Percentiles rank a stretch among this genome's conserved stretches.
Evolutionary conservation across 1,140 invertebrate species (phyloP).

Genomic region (Cyclina sinensis): DNA sequence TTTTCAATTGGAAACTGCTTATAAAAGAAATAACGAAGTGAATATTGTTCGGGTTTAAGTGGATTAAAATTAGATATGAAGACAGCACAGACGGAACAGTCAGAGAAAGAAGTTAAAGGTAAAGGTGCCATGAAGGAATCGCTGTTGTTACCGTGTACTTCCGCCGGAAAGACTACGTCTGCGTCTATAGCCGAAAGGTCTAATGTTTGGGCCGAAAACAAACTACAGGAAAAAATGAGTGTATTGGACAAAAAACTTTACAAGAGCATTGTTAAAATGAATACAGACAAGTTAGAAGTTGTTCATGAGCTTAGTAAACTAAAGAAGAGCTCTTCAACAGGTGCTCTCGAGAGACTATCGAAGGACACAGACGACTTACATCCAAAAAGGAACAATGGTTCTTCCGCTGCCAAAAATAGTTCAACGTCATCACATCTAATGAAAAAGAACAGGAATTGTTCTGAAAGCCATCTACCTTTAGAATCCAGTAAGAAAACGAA

Average conservation of each 20-base stretch:
- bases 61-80: neutral
- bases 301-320: conserved; percentile 50
- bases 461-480: neutral
- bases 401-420: neutral
- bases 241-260: conserved; percentile 50
- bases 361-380: neutral
- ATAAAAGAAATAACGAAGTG: neutral
- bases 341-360: conserved; percentile 28
- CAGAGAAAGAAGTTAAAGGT: neutral
- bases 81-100: neutral
- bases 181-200: conserved; percentile 45
- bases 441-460: neutral
- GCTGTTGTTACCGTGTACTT: conserved; percentile 35
- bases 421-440: neutral
- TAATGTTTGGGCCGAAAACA: conserved; percentile 51
- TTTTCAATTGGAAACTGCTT: too few relatives aligned
- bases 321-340: conserved; percentile 58
- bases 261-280: conserved; percentile 52
- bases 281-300: conserved; percentile 51
- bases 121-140: conserved; percentile 44
- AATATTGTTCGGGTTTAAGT: neutral
- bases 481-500: neutral
- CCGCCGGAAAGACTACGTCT: conserved; percentile 36
- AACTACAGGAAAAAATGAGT: conserved; percentile 41
- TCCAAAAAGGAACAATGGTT: neutral